phyloP scores from a whole-genome alignment of 1,140 invertebrate species.

The Ostrea edulis region DNA sequence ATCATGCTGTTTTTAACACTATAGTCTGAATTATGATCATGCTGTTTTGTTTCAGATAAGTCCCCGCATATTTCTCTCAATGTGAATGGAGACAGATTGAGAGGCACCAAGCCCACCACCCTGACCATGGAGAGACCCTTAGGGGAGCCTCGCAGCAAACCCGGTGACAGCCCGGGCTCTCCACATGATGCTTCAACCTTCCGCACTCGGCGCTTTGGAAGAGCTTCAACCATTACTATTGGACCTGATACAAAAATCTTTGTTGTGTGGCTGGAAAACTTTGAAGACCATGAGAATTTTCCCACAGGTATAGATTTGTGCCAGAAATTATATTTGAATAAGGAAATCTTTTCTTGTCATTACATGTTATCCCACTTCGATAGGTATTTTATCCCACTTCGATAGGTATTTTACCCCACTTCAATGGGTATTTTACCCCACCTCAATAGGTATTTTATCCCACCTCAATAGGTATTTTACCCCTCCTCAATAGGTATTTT shows the following conservation, averaged over 20 bases:
- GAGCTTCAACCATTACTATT: slow-evolving; percentile 69
- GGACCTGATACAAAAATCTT: slow-evolving; percentile 88
- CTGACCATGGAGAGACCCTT: slow-evolving; percentile 67
- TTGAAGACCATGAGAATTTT: slow-evolving; percentile 93
- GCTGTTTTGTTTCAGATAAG: slow-evolving; percentile 61
- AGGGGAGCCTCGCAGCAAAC: slow-evolving; percentile 44
- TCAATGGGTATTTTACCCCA: too few species aligned
- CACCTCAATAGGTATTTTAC: too few species aligned
- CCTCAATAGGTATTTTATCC: too few species aligned
- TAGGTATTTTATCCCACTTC: too few species aligned
- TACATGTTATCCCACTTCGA: too few species aligned
- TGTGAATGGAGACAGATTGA: slow-evolving; percentile 40
- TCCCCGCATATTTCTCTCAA: slow-evolving; percentile 57
- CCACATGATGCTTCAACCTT: slow-evolving; percentile 62
- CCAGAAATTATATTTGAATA: too few species aligned
- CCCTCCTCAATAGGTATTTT: too few species aligned
- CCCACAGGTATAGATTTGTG: slow-evolving; percentile 86
- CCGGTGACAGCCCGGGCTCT: slow-evolving; percentile 67
- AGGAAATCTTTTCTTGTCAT: too few species aligned
- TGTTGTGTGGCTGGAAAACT: slow-evolving; percentile 96
- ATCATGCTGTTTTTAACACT: too few species aligned
- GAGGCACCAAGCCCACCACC: slow-evolving; percentile 69
- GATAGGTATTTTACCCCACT: too few species aligned
- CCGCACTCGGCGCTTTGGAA: slow-evolving; percentile 60
- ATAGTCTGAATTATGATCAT: too few species aligned